Evolutionary conservation across 1,140 invertebrate genomes (phyloP).

Genomic region (Drosophila parabipectinata): DNA sequence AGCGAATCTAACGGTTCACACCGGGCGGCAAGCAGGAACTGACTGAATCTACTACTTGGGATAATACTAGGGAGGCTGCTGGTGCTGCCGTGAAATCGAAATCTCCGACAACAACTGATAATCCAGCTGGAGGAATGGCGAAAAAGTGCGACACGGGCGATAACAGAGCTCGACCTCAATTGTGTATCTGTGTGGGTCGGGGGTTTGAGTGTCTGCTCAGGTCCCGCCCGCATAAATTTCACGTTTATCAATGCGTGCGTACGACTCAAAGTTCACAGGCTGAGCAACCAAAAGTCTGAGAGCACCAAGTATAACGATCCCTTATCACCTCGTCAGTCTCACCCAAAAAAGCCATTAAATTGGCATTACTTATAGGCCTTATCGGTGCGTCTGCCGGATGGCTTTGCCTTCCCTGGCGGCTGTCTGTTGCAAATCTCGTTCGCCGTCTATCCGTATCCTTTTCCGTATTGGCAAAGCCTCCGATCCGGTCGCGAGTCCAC

Average conservation of each 20-base stretch:
- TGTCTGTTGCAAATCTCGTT: background rate
- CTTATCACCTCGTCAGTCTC: constrained; percentile 41
- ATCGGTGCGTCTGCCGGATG: constrained; percentile 37
- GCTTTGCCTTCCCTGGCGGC: constrained; percentile 33
- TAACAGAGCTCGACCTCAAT: constrained; percentile 63
- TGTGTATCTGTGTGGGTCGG: constrained; percentile 19
- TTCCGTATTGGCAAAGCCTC: constrained; percentile 45
- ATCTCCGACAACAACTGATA: constrained; percentile 78
- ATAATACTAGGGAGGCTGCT: constrained; percentile 23
- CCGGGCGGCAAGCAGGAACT: constrained; percentile 74
- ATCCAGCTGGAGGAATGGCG: constrained; percentile 48
- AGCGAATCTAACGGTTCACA: constrained; percentile 41
- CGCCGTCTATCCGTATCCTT: constrained; percentile 39
- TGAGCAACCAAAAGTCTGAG: constrained; percentile 11
- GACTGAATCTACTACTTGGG: constrained; percentile 53
- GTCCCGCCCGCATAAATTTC: constrained; percentile 71
- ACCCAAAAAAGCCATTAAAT: constrained; percentile 32
- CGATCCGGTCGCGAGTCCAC: constrained; percentile 31
- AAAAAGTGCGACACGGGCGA: constrained; percentile 61
- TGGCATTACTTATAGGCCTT: constrained; percentile 47
- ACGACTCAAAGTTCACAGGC: constrained; percentile 51
- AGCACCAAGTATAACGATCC: constrained; percentile 45
- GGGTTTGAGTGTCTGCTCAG: constrained; percentile 14
- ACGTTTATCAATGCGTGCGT: constrained; percentile 53
- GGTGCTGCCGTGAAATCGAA: constrained; percentile 63